Percentiles rank a stretch among this genome's conserved stretches.
Evolutionary conservation across 2,888 invertebrate genomes (phyloP).

Genomic region (Exocentrus adspersus): DNA sequence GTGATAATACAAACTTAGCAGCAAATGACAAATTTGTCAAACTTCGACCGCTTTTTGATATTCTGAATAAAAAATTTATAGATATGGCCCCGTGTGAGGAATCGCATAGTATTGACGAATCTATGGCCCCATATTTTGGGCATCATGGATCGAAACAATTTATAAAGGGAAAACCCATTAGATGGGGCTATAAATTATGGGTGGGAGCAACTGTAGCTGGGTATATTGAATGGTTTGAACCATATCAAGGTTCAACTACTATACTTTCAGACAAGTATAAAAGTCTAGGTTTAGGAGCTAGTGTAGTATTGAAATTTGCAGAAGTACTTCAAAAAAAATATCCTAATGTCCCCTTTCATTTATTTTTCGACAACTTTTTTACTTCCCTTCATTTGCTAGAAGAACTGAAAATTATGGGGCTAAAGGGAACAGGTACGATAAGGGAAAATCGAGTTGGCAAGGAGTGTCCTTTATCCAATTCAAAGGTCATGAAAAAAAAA

Average conservation of each 20-base stretch:
- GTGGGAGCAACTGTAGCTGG: conserved; percentile 29
- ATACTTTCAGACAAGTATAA: conserved; percentile 30
- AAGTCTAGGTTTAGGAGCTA: conserved; percentile 31
- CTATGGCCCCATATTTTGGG: conserved; percentile 39
- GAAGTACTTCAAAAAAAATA: conserved; percentile 20
- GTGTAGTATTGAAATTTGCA: conserved; percentile 33
- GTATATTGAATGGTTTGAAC: conserved; percentile 41
- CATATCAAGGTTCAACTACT: conserved; percentile 37
- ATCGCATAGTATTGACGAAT: conserved; percentile 38
- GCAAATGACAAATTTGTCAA: conserved; percentile 30
- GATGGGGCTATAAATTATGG: conserved; percentile 40
- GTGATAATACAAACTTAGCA: conserved; percentile 22
- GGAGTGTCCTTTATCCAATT: conserved; percentile 18
- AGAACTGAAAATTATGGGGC: conserved; percentile 17
- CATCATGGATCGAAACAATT: conserved; percentile 47
- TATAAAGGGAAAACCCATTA: conserved; percentile 45
- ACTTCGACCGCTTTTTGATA: conserved; percentile 29
- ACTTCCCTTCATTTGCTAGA: conserved; percentile 32
- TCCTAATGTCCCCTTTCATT: neutral
- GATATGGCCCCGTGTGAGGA: conserved; percentile 28
- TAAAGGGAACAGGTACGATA: conserved; percentile 27
- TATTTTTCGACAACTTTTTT: conserved; percentile 40
- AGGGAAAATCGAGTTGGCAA: conserved; percentile 27
- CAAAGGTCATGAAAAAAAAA: conserved; percentile 20
- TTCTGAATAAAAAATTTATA: conserved; percentile 34